Percentiles rank a stretch among this genome's conserved stretches.
Conservation (phyloP, 2,113 vertebrate species). For the Pteruthius melanotis region DNA sequence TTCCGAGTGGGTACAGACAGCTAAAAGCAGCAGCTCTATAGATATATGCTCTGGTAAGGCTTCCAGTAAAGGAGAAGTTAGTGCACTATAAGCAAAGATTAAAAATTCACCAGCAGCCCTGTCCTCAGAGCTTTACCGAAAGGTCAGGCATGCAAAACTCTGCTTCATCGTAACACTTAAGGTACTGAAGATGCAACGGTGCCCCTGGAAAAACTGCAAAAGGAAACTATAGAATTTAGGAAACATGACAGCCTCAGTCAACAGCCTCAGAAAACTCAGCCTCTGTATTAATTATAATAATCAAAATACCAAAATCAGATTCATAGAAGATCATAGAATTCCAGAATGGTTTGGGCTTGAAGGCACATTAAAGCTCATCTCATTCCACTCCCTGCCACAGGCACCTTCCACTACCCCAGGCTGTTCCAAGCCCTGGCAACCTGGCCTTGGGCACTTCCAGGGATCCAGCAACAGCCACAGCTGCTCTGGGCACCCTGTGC, state of each 20-base stretch:
- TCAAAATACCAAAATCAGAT: background rate
- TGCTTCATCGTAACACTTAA: background rate
- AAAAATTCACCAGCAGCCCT: background rate
- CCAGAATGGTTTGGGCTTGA: background rate
- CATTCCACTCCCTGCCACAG: accelerated
- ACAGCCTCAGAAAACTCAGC: background rate
- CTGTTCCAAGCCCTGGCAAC: accelerated
- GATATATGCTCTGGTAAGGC: background rate
- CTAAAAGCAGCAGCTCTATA: background rate
- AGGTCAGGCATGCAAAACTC: background rate
- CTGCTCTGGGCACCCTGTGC: background rate
- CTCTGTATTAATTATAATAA: background rate
- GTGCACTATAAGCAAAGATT: background rate
- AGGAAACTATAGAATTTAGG: background rate
- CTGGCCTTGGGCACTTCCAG: background rate
- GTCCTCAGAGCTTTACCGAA: background rate
- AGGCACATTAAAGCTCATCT: background rate
- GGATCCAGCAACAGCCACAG: background rate
- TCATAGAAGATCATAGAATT: background rate
- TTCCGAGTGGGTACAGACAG: background rate
- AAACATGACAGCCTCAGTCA: background rate
- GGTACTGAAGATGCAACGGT: accelerated
- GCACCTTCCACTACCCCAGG: accelerated
- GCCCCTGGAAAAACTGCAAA: background rate
- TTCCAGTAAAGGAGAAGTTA: background rate